Evolutionary conservation across 1,140 invertebrate genomes (phyloP).

Genomic region (Plectus sambesii): DNA sequence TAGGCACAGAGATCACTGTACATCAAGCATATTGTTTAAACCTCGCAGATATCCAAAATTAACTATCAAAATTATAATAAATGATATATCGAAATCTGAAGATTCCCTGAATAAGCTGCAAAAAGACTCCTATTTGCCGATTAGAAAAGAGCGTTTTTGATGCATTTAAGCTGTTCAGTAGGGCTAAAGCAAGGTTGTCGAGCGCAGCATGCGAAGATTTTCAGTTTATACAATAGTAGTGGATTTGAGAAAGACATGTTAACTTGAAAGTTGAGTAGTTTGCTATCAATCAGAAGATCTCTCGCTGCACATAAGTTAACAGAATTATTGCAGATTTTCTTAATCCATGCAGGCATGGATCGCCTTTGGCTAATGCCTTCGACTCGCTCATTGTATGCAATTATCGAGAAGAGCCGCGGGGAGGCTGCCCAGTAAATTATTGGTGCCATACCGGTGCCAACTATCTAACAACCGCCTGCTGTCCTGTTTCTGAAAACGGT

Average conservation of each 20-base stretch:
- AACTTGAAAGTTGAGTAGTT: slow-evolving; percentile 3
- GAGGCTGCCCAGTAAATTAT: slow-evolving; percentile 39
- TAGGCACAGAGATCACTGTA: too few species aligned
- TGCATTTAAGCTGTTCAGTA: not conserved
- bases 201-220: slow-evolving; percentile 6
- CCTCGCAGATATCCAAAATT: too few species aligned
- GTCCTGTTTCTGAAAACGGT: slow-evolving; percentile 25
- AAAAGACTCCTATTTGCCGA: too few species aligned
- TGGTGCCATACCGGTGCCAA: slow-evolving; percentile 35
- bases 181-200: slow-evolving; percentile 6
- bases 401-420: slow-evolving; percentile 41
- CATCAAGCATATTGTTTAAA: too few species aligned
- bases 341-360: slow-evolving; percentile 39
- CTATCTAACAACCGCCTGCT: slow-evolving; percentile 40
- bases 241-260: slow-evolving; percentile 4
- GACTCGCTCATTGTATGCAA: slow-evolving; percentile 40
- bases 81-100: too few species aligned
- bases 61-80: too few species aligned
- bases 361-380: slow-evolving; percentile 38
- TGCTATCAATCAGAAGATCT: slow-evolving; percentile 16
- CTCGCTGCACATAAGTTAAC: too few species aligned
- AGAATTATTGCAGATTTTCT: slow-evolving; percentile 26
- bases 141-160: too few species aligned
- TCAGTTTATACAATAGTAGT: slow-evolving; percentile 4
- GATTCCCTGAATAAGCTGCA: too few species aligned